These are phyloP conservation scores for Spialia ferax DNA, from an alignment of 2,888 invertebrate species.

Conservation along the genomic window DNA sequence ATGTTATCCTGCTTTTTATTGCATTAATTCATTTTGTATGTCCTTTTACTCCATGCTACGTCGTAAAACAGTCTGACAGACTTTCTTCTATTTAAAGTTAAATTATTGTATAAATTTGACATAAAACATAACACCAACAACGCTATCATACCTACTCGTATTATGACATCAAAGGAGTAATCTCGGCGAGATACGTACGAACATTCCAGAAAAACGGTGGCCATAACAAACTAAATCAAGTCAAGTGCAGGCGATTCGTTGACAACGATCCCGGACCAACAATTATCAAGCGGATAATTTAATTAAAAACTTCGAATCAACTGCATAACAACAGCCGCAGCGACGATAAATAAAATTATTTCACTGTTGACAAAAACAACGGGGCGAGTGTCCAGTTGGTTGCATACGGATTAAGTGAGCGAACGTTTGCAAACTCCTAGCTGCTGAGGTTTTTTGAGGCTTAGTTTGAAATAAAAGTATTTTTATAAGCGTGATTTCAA, in stretches of 20 bases:
- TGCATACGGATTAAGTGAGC: constrained; percentile 6
- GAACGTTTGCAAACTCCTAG: constrained; percentile 3
- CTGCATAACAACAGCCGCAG: constrained; percentile 60
- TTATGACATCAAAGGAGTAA: background rate
- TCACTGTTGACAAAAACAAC: constrained; percentile 54
- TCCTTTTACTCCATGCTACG: too few relatives aligned
- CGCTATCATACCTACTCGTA: background rate
- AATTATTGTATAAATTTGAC: too few relatives aligned
- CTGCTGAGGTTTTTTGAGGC: background rate
- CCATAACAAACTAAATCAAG: constrained; percentile 26
- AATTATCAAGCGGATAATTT: constrained; percentile 77
- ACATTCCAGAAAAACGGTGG: constrained; percentile 7
- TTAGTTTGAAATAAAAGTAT: background rate
- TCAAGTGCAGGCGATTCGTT: constrained; percentile 31
- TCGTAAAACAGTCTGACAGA: too few relatives aligned
- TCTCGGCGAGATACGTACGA: background rate
- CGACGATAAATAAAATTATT: constrained; percentile 78
- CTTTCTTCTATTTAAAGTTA: too few relatives aligned
- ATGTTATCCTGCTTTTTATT: too few relatives aligned
- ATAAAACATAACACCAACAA: background rate
- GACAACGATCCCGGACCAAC: constrained; percentile 51
- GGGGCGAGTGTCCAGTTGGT: constrained; percentile 20
- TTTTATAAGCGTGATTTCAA: too few relatives aligned
- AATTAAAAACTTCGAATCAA: constrained; percentile 75
- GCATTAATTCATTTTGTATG: too few relatives aligned